These are phyloP conservation scores for Ectemnius lituratus DNA, from an alignment of 2,888 invertebrate genomes.

Conservation along the genomic window DNA sequence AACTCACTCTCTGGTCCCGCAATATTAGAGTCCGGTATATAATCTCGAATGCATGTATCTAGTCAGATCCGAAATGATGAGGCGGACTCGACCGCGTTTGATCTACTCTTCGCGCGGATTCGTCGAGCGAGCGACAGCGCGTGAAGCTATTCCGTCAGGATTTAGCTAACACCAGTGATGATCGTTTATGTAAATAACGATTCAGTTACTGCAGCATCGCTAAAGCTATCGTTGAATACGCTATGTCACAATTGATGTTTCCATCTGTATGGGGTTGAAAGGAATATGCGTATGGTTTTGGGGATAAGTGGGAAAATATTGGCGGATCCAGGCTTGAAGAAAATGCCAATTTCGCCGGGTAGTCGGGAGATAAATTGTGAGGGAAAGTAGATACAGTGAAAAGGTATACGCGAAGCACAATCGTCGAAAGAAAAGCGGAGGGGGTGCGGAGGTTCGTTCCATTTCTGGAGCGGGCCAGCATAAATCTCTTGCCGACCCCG, in stretches of 20 bases:
- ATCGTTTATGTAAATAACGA: background rate
- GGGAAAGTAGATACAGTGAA: too few relatives aligned
- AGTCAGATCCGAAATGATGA: constrained; percentile 60
- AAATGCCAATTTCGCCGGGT: too few relatives aligned
- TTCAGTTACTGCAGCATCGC: background rate
- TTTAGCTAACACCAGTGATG: background rate
- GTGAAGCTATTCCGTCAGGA: background rate
- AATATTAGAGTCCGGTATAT: constrained; percentile 55
- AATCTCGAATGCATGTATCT: constrained; percentile 65
- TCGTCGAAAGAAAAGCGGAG: constrained; percentile 7
- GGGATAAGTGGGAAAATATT: too few relatives aligned
- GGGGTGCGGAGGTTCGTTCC: constrained; percentile 27
- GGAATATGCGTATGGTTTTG: background rate
- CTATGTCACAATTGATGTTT: constrained; percentile 16
- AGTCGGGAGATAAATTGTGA: too few relatives aligned
- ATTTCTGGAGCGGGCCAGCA: constrained; percentile 37
- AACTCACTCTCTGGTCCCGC: constrained; percentile 43
- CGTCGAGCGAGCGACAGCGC: background rate
- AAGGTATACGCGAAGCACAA: background rate
- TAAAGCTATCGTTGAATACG: background rate
- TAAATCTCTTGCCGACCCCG: constrained; percentile 64
- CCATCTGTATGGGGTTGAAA: background rate
- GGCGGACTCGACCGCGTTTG: constrained; percentile 40
- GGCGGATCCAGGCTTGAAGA: too few relatives aligned
- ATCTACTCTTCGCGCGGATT: constrained; percentile 26